A percentile compares a stretch with the other conserved stretches of the same genome.
These are phyloP conservation scores for Heliconius eleuchia DNA, from an alignment of 1,140 invertebrate genomes.

Conservation along the genomic window DNA sequence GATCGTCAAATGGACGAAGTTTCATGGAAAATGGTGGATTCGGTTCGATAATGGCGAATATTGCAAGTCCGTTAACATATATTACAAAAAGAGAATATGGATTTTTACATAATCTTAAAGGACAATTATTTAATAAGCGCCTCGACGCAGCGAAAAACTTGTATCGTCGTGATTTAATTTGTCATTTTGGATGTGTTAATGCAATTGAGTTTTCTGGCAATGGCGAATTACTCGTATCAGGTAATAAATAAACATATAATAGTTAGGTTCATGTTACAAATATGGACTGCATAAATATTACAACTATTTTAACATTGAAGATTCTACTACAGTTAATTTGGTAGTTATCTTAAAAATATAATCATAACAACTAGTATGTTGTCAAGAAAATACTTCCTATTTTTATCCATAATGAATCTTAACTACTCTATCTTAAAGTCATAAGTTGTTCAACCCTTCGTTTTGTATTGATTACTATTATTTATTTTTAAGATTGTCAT, in stretches of 20 bases:
- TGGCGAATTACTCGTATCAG: slow-evolving; percentile 93
- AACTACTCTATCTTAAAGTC: neutral
- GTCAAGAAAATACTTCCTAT: neutral
- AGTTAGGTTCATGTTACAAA: neutral
- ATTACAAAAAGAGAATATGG: slow-evolving; percentile 70
- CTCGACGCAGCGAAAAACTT: slow-evolving; percentile 86
- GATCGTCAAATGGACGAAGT: slow-evolving; percentile 60
- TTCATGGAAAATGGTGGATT: slow-evolving; percentile 69
- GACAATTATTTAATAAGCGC: slow-evolving; percentile 84
- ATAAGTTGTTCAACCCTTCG: neutral
- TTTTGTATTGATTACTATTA: neutral
- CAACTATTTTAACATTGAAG: neutral
- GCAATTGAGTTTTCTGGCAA: slow-evolving; percentile 96
- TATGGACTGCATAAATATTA: neutral
- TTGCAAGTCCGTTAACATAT: slow-evolving; percentile 67
- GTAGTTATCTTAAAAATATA: neutral
- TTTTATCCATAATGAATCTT: neutral
- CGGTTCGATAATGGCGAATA: slow-evolving; percentile 73
- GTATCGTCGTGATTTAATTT: slow-evolving; percentile 91
- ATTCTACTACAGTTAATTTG: neutral
- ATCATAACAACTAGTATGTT: slow-evolving; percentile 7
- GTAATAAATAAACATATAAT: slow-evolving; percentile 78
- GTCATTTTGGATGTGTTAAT: slow-evolving; percentile 98
- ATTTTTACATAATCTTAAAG: slow-evolving; percentile 58
- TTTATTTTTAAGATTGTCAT: neutral